Conservation (phyloP, 2,113 vertebrate genomes). For the Indicator maculatus region DNA sequence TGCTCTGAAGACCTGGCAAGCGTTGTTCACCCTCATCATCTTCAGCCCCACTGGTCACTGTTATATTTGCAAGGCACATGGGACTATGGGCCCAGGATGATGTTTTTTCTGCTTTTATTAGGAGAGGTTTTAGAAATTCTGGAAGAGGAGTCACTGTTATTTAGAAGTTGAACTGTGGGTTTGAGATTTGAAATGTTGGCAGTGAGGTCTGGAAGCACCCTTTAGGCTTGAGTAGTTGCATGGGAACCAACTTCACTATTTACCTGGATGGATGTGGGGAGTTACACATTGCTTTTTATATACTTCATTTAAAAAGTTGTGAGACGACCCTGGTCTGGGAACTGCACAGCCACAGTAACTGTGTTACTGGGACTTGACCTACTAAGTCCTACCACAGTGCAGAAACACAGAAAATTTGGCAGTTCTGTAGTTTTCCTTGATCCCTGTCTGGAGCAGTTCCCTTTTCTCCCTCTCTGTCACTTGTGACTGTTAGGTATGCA, state of each 20-base stretch:
- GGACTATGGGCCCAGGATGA: not conserved
- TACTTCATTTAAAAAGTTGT: not conserved
- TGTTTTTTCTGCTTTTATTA: not conserved
- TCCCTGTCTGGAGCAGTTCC: conserved; percentile 44
- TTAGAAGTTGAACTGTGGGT: not conserved
- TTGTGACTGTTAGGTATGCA: conserved; percentile 67
- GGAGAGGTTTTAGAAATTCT: not conserved
- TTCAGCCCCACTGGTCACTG: not conserved
- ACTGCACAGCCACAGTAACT: not conserved
- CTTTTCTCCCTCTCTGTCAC: conserved; percentile 41
- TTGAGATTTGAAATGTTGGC: not conserved
- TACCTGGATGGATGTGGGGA: not conserved
- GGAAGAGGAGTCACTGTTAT: not conserved
- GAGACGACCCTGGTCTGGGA: not conserved
- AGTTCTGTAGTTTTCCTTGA: conserved; percentile 50
- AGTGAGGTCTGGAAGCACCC: not conserved
- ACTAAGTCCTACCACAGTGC: not conserved
- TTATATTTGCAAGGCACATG: not conserved
- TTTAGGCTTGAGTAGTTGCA: not conserved
- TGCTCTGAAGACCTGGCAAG: not conserved
- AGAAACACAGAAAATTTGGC: conserved; percentile 43
- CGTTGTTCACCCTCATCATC: not conserved
- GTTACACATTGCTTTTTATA: not conserved
- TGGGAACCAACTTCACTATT: not conserved
- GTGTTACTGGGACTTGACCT: not conserved